Evolutionary conservation across 2,113 vertebrate species (phyloP), one percentile per base, ranked within the genome.

Genomic region (Bostrychus sinensis): DNA sequence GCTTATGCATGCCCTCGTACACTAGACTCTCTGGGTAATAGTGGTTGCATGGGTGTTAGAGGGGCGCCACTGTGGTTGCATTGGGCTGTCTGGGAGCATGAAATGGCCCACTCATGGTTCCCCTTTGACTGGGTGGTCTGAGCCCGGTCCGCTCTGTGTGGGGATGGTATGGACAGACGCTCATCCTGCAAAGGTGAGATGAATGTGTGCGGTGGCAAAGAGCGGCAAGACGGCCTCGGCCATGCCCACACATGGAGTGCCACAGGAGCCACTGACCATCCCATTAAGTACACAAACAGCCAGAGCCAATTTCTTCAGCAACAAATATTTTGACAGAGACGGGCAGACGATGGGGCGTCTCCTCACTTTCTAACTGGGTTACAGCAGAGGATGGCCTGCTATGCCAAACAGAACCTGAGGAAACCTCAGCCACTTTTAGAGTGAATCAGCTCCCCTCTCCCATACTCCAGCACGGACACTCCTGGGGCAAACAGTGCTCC

Each of bases 21-120:
- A 80, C 75, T 78, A 23, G 54, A 45, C 64, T 75, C 70, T 84
- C 82, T 87, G 86, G 84, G 87, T 81, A 84, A 77, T 76, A 64
- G 75, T 55, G 78, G 85, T 83, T 82, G 66, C 76, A 83, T 82
- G 78, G 85, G 89, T 89, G 90, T 87, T 88, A 89, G 80, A 86
- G 84, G 91, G 91, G 89, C 86, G 89, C 91, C 89, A 85, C 84
- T 81, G 83, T 90, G 91, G 89, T 91, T 22, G 66, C 78, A 78
- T 75, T 70, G 87, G 81, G 79, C 86, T 86, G 83, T 89, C 85
- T 88, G 84, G 71, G 78, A 86, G 86, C 86, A 91, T 91, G 87
- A 88, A 90, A 86, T 91, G 87, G 82, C 85, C 85, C 86, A 91
- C 91, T 92, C 89, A 88, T 82, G 83, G 80, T 81, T 82, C 77